phyloP scores from a whole-genome alignment of 92 coral and sea anemone species.

The Metridium senile region DNA sequence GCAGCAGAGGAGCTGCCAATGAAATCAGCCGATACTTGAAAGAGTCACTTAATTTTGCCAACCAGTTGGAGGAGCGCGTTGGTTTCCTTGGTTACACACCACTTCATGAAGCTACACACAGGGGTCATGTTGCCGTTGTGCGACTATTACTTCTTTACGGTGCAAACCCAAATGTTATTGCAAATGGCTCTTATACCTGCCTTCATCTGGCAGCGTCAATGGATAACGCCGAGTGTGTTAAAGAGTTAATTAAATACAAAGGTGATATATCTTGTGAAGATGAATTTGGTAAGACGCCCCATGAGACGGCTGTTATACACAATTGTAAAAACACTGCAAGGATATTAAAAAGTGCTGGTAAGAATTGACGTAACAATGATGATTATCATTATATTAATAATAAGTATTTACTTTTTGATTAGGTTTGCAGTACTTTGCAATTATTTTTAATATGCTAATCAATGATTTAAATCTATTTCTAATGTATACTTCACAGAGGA shows the following conservation, averaged over 20 bases:
- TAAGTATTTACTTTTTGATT: no score
- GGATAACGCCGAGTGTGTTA: constrained; percentile 81
- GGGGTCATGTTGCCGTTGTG: constrained; percentile 72
- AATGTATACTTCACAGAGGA: no score
- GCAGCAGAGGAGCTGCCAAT: constrained; percentile 70
- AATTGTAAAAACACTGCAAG: constrained; percentile 71
- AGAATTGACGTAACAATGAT: no score
- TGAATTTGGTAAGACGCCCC: constrained; percentile 91
- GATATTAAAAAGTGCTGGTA: constrained; percentile 89
- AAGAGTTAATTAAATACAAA: constrained; percentile 69
- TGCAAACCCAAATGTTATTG: constrained; percentile 86
- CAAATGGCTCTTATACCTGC: constrained; percentile 94
- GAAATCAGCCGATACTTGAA: constrained; percentile 60
- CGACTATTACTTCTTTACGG: constrained; percentile 81
- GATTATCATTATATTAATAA: no score
- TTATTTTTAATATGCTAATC: no score
- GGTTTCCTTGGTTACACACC: constrained; percentile 98
- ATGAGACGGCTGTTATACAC: constrained; percentile 83
- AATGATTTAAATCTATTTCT: no score
- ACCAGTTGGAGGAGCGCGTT: constrained; percentile 73
- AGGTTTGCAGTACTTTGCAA: no score
- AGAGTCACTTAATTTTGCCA: constrained; percentile 49
- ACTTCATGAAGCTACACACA: constrained; percentile 78
- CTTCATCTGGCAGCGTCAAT: constrained; percentile 93
- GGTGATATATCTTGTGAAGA: constrained; percentile 79